Evolutionary conservation across 2,113 vertebrate species (phyloP), one percentile per base, ranked within the genome.

Genomic region (Saimiri boliviensis): DNA sequence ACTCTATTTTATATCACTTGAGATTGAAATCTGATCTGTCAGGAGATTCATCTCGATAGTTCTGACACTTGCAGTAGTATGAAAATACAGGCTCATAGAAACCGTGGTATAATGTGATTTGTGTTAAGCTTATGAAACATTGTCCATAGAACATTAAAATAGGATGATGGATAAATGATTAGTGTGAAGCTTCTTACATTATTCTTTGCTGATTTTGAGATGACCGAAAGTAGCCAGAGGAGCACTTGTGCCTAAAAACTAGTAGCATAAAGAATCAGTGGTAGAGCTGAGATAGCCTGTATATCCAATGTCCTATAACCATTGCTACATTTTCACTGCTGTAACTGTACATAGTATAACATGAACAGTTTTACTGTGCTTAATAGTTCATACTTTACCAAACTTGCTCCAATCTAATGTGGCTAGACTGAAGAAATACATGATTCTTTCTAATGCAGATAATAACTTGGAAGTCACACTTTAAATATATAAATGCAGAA

Each of bases 11-110:
- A 47, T 77, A 82, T 92, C 49, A 81, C 92, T 95, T 68, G 25
- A 92, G 70, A 95, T 92, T 92, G 71, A 95, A 97, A 97, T 90
- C 92, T 77, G 40, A 95, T 94, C 60, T 92, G 54, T 96, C 93
- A 93, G 17, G 19, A 91, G n/a, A 56, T 76, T 91, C 49, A 86
- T 42, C 12, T 2, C 52, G 52, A 91, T 25, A 60, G 32, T 14
- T 80, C 35, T 82, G 66, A 86, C 23, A 86, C 58, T 94, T 58
- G 37, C 19, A 16, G 54, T 23, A 17, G 35, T 73, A 60, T 52
- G 71, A 87, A 94, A 90, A 95, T 68, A 63, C 21, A 93, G 27
- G 25, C 47, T 81, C 71, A 32, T 12, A 49, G 93, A 87, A 92
- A 71, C 4, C 76, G 30, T 16, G 40, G 16, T 42, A 35, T 77